A percentile compares a stretch with the other conserved stretches of the same genome.
Evolutionary conservation across 2,888 invertebrate species (phyloP).

Genomic region (Tinea semifulvella): DNA sequence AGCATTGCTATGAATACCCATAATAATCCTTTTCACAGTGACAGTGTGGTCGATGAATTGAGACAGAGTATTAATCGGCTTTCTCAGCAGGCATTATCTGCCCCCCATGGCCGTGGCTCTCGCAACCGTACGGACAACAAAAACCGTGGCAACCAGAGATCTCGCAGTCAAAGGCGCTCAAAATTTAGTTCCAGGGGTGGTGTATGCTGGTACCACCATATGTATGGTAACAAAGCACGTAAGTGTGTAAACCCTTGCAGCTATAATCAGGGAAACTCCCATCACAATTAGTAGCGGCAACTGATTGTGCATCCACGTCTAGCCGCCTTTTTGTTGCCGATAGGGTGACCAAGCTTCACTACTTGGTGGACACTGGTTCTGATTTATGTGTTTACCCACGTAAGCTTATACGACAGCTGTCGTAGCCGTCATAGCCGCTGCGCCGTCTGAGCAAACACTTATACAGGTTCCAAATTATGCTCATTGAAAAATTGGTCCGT

Average conservation of each 20-base stretch:
- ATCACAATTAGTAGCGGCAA: not conserved
- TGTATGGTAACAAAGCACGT: not conserved
- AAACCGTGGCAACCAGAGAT: too few relatives aligned
- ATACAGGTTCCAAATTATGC: too few relatives aligned
- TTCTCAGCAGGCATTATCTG: not conserved
- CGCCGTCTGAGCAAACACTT: too few relatives aligned
- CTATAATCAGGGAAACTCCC: not conserved
- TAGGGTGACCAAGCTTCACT: constrained; percentile 10
- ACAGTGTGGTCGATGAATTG: not conserved
- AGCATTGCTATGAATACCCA: not conserved
- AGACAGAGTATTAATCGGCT: not conserved
- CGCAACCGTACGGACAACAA: too few relatives aligned
- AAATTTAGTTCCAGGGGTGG: not conserved
- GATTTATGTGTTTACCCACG: constrained; percentile 24
- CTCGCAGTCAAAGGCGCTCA: too few relatives aligned
- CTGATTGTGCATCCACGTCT: not conserved
- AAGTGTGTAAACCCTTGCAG: not conserved
- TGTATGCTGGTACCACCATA: not conserved
- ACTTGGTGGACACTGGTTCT: constrained; percentile 15
- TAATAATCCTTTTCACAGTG: too few relatives aligned
- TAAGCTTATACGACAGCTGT: constrained; percentile 14
- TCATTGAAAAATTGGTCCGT: too few relatives aligned
- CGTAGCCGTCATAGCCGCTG: too few relatives aligned
- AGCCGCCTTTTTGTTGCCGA: constrained; percentile 17
- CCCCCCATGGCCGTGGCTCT: not conserved